A percentile compares a stretch with the other conserved stretches of the same genome.
phyloP scores from a whole-genome alignment of 2,888 invertebrate species.

The Melanargia galathea region DNA sequence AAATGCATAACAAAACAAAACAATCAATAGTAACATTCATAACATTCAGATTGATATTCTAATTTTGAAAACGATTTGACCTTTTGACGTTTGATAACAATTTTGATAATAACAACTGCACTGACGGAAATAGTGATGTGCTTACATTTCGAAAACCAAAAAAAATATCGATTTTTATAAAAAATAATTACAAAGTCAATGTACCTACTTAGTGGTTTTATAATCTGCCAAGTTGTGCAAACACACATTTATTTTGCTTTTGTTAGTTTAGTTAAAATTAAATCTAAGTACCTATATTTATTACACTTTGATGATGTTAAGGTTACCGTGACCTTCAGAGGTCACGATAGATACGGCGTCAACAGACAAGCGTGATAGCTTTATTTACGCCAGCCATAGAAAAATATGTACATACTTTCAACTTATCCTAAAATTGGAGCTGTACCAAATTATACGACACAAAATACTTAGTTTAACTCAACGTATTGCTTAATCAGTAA shows the following conservation, averaged over 20 bases:
- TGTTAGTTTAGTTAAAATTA: background rate
- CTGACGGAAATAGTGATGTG: too few relatives aligned
- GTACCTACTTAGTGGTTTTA: too few relatives aligned
- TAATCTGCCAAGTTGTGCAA: too few relatives aligned
- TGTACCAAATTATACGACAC: conserved; percentile 26
- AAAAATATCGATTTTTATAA: conserved; percentile 5
- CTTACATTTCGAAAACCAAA: conserved; percentile 3
- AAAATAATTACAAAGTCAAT: too few relatives aligned
- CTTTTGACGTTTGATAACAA: conserved; percentile 12
- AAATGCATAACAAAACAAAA: conserved; percentile 16
- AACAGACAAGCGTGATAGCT: conserved; percentile 34
- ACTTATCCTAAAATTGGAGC: conserved; percentile 36
- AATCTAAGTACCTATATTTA: background rate
- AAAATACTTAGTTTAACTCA: too few relatives aligned
- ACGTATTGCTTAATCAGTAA: background rate
- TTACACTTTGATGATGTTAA: conserved; percentile 33
- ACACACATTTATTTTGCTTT: too few relatives aligned
- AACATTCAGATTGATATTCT: too few relatives aligned
- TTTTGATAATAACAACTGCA: background rate
- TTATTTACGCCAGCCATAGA: conserved; percentile 30
- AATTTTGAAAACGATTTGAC: background rate
- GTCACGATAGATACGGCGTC: conserved; percentile 53
- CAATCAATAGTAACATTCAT: background rate
- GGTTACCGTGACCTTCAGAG: conserved; percentile 69
- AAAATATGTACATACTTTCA: conserved; percentile 33